phyloP scores from a whole-genome alignment of 2,113 vertebrate genomes.

The Cryptoleucopteryx plumbea region DNA sequence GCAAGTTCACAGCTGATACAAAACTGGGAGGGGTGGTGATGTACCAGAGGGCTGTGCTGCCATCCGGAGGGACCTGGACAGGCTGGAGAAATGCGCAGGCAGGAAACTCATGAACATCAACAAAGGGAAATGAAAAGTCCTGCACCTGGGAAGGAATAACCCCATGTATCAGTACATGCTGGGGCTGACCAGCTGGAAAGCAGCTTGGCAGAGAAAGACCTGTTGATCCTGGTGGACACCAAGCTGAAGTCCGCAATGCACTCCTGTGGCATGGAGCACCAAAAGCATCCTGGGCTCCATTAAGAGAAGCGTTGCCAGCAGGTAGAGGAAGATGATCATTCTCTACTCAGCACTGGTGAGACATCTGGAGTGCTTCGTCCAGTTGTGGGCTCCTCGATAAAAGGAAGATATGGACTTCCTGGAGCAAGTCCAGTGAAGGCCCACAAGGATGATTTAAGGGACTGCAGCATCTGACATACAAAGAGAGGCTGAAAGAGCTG shows the following conservation, averaged over 20 bases:
- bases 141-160: background rate
- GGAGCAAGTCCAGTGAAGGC: background rate
- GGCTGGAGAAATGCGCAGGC: background rate
- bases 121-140: background rate
- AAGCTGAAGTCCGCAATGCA: background rate
- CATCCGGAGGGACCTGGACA: background rate
- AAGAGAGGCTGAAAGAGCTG: background rate
- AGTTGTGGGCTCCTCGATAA: background rate
- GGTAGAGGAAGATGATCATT: background rate
- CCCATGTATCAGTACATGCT: too few relatives aligned
- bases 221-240: background rate
- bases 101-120: background rate
- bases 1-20: background rate
- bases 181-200: background rate
- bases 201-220: background rate
- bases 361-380: background rate
- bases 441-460: background rate
- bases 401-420: background rate
- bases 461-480: background rate
- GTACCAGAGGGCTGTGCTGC: background rate
- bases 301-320: background rate
- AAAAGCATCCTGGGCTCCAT: background rate
- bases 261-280: background rate
- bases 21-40: background rate
- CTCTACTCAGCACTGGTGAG: background rate